Evolutionary conservation across 2,888 invertebrate genomes (phyloP), one percentile per base, ranked within the genome.

Genomic region (Brassicogethes aeneus): DNA sequence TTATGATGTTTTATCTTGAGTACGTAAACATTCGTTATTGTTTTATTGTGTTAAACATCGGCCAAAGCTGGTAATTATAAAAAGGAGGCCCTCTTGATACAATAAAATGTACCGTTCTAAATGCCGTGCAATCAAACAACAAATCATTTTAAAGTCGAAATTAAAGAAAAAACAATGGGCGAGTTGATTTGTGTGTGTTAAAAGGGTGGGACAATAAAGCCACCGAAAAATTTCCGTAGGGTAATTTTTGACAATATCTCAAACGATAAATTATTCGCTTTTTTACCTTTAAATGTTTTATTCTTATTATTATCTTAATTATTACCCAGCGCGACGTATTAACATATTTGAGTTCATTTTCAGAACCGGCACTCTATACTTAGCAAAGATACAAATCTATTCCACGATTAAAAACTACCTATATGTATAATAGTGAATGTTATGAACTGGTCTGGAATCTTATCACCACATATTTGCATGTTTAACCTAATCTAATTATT

Each of bases 291-390:
- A 58, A 60, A 60, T 56, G 57, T 57, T 60, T 59, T 60, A 60
- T 61, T 64, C 55, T 58, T 55, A 55, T 56, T 59, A 62, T 64
- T 64, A 64, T 64, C 64, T 64, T 64, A 65, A 64, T 64, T 63
- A 60, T 59, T 60, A 57, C 5, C 23, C 23, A 23, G 23, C 23
- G 23, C 23, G 10, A 23, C 5, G 10, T 23, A 63, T 63, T 62
- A 62, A 60, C 60, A 62, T 62, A 61, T 58, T 60, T 58, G 53
- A 36, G 42, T 42, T 39, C 36, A 34, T 39, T 39, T 40, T 37
- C 16, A 37, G 45, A n/a, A n/a, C 23, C 46, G 36, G 46, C 48
- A 46, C 46, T 44, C 50, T 52, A 44, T 54, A 54, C 46, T 52
- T 54, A 50, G 33, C 31, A 15, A 32, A 30, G 48, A 49, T 51